A percentile compares a stretch with the other conserved stretches of the same genome.
Conservation (phyloP, 92 coral and sea anemone genomes). For the Paramuricea clavata region DNA sequence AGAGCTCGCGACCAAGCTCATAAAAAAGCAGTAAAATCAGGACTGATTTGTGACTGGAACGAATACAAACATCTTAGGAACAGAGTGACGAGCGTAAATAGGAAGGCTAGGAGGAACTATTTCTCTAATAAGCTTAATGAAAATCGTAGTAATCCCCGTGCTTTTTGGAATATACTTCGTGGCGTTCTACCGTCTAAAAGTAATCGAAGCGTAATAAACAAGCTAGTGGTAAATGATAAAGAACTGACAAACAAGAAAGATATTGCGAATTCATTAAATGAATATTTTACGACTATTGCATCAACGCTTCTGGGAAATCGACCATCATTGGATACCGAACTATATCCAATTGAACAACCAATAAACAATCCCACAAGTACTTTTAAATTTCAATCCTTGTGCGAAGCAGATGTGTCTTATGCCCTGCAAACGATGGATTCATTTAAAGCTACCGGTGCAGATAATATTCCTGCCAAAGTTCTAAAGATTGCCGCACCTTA, state of each 20-base stretch:
- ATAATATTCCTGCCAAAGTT: too few relatives aligned
- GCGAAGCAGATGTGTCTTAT: slow-evolving; percentile 46
- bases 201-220: slow-evolving; percentile 50
- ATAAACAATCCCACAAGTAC: slow-evolving; percentile 27
- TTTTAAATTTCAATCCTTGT: slow-evolving; percentile 36
- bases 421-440: slow-evolving; percentile 52
- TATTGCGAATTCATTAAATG: too few relatives aligned
- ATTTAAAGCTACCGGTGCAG: slow-evolving; percentile 65
- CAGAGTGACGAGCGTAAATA: slow-evolving; percentile 49
- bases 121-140: slow-evolving; percentile 53
- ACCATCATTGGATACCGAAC: slow-evolving; percentile 42
- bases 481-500: too few relatives aligned
- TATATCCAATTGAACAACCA: slow-evolving; percentile 30
- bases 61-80: slow-evolving; percentile 61
- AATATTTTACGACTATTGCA: slow-evolving; percentile 65
- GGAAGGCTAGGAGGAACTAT: slow-evolving; percentile 47
- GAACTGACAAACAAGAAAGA: slow-evolving; percentile 53
- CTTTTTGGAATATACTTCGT: slow-evolving; percentile 54
- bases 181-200: slow-evolving; percentile 59
- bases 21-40: slow-evolving; percentile 55
- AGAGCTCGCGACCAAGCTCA: slow-evolving; percentile 65
- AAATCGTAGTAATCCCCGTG: slow-evolving; percentile 58
- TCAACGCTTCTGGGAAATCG: slow-evolving; percentile 51
- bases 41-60: slow-evolving; percentile 52
- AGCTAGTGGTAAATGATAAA: slow-evolving; percentile 53